A percentile compares a stretch with the other conserved stretches of the same genome.
phyloP scores from a whole-genome alignment of 1,140 invertebrate species.

The Pomacea maculata region DNA sequence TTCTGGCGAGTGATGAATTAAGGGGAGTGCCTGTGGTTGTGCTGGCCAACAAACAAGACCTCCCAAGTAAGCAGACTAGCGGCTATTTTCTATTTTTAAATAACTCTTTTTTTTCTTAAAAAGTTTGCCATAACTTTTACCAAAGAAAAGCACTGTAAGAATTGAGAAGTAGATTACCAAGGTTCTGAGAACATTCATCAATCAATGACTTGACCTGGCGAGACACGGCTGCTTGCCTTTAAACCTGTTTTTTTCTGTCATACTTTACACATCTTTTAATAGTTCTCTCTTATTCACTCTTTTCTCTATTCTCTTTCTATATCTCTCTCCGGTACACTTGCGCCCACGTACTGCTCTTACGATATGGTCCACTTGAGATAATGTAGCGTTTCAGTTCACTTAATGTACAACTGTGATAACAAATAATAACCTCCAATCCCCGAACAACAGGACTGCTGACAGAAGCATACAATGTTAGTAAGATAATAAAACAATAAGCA shows the following conservation, averaged over 20 bases:
- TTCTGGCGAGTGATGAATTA: conserved; percentile 88
- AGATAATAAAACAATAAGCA: too few relatives aligned
- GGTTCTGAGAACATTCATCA: too few relatives aligned
- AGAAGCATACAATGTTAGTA: too few relatives aligned
- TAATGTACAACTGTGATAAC: background rate
- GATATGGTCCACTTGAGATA: background rate
- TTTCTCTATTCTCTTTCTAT: background rate
- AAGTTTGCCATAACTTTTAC: too few relatives aligned
- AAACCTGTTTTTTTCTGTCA: too few relatives aligned
- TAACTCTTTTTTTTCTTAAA: too few relatives aligned
- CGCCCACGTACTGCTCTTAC: background rate
- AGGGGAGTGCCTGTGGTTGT: conserved; percentile 95
- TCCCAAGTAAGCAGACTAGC: conserved; percentile 31
- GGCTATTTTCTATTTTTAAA: background rate
- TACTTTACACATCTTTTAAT: background rate
- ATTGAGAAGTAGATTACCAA: too few relatives aligned
- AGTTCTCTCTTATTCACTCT: background rate
- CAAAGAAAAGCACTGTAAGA: too few relatives aligned
- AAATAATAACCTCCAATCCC: background rate
- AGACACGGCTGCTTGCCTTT: too few relatives aligned
- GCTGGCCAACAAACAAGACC: conserved; percentile 95
- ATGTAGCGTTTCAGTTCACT: background rate
- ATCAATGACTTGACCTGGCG: too few relatives aligned
- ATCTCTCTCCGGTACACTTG: background rate
- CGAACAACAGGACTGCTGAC: too few relatives aligned